Base-by-base conservation (phyloP, 2,888 invertebrate genomes). In the Andrena chrysosceles region DNA sequence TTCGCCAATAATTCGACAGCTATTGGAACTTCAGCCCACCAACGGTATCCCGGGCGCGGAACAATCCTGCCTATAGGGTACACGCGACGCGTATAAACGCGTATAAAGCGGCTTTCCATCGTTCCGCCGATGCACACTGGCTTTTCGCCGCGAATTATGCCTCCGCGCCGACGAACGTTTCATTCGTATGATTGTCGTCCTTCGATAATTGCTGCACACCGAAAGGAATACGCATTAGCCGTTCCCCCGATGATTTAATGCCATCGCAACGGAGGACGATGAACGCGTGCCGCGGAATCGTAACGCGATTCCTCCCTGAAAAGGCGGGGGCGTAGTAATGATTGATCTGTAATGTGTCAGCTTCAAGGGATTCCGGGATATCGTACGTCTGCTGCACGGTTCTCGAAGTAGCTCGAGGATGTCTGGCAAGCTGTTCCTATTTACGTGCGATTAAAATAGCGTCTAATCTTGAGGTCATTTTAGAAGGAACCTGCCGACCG, bases 1-100 rank as follows among this genome's bases (percentile, higher is more conserved):
- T 88, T 88, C 83, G 85, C 89, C 89, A 87, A 90, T 91, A 89
- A 91, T 90, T 89, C 89, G 88, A 85, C 87, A 87, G 84, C 86
- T 88, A 89, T 87, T 89, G 85, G 85, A 87, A 83, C 85, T 68
- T 77, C 85, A 70, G 73, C 66, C 86, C 81, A 49, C 66, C 71
- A 23, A 59, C 42, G 60, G 64, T 69, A 73, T 77, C 63, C 42
- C 67, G 77, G 77, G 54, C 77, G 72, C 74, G 66, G 77, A 74
- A 84, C 83, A 82, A 83, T 82, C 69, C 72, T 54, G 67, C 42
- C 67, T 76, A 69, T 83, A 59, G 13, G 81, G 76, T 63, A 68
- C 68, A 64, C 49, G 52, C 42, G 35, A 42, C 56, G 71, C 62
- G 52, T 71, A 67, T 71, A 67, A 56, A 48, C 80, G 56, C 81